Base-by-base conservation (phyloP, 2,888 invertebrate genomes). In the Temnothorax ravouxi region DNA sequence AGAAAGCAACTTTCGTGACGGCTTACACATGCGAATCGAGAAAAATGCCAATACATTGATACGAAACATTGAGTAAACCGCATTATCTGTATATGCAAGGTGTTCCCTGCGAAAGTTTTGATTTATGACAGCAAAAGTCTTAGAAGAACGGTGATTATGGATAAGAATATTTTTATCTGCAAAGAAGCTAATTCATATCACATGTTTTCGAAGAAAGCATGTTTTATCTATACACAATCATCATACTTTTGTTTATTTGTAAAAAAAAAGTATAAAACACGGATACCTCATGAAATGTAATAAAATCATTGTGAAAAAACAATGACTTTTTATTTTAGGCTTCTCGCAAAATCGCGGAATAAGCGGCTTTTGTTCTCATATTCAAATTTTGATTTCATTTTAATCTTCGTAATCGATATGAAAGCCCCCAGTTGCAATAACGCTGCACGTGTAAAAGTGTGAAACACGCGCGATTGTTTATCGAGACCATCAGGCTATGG, bases 381-480 rank as follows among this genome's bases (percentile, higher is more conserved):
- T 69, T 69, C 13, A 77, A 77, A 69, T 21, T 44, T 79, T 44
- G 15, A 71, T 59, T 44, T 44, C 18, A 34, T 71, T 34, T 79
- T 79, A 79, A 69, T 56, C 56, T 79, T 77, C 44, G 21, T 59
- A 41, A 34, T 15, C 44, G 44, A 8, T 56, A 18, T 41, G n/a
- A 69, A 44, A 47, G 18, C 38, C 18, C 6, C 11, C 71, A 9
- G 4, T 25, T 47, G 13, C 38, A 71, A 59, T 56, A 59, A 59
- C 5, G 69, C 18, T 21, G 21, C 56, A 1, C 59, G 38, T 52
- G 47, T 21, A 41, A 56, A 66, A 62, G 29, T 79, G 52, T 41
- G 41, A 47, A 79, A 75, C 83, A 88, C 52, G 74, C 71, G 75
- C 81, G 71, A 83, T 56, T 52, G 82, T 66, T 86, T 86, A 88